Percentiles rank a stretch among this genome's conserved stretches.
Evolutionary conservation across 2,888 invertebrate species (phyloP).

Genomic region (Ophioninae sp.): DNA sequence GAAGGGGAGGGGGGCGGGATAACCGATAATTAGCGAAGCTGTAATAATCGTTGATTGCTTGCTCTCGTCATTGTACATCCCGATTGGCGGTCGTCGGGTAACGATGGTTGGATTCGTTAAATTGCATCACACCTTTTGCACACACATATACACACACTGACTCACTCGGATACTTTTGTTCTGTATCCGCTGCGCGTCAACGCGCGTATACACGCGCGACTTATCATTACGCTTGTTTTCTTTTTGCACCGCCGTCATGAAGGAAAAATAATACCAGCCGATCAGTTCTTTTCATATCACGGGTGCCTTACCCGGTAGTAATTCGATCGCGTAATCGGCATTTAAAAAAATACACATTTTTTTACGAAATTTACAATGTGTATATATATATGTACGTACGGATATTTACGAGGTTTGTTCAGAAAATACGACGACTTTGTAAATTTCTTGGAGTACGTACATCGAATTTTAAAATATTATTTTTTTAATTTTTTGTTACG

Average conservation of each 20-base stretch:
- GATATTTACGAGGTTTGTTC: no score
- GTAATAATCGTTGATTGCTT: slow-evolving; percentile 49
- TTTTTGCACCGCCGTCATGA: neutral
- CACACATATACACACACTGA: neutral
- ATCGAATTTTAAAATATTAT: no score
- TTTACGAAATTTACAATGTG: no score
- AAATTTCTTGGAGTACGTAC: no score
- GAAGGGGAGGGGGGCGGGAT: neutral
- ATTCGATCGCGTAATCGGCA: slow-evolving; percentile 40
- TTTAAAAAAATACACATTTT: no score
- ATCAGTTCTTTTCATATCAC: slow-evolving; percentile 8
- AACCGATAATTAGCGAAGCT: slow-evolving; percentile 50
- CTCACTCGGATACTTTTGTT: neutral
- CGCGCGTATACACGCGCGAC: neutral
- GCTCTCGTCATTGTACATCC: slow-evolving; percentile 15
- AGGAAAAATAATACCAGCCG: neutral
- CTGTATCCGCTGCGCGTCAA: neutral
- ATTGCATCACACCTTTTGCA: neutral
- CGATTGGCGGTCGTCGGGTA: slow-evolving; percentile 6
- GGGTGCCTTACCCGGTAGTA: slow-evolving; percentile 8
- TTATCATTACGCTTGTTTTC: no score
- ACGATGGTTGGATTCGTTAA: slow-evolving; percentile 13
- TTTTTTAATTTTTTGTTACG: no score
- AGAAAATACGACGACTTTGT: no score
- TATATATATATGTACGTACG: no score